phyloP scores from a whole-genome alignment of 1,140 invertebrate genomes.

The Dinoponera quadriceps region DNA sequence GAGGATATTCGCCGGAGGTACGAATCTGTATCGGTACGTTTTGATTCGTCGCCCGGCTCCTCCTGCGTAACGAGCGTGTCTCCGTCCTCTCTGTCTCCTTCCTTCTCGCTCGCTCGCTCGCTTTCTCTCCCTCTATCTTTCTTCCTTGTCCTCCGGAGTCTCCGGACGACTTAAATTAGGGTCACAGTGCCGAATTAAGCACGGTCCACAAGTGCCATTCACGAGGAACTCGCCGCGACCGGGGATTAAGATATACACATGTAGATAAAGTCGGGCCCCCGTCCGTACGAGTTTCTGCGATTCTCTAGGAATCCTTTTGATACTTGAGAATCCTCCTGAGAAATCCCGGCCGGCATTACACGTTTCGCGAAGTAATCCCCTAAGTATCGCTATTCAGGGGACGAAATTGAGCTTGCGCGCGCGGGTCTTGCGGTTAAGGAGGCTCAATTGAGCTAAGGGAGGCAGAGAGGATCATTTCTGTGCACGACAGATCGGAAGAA shows the following conservation, averaged over 20 bases:
- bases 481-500: slow-evolving; percentile 12
- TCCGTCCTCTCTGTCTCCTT: not conserved
- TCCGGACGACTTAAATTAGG: slow-evolving; percentile 66
- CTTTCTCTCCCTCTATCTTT: not conserved
- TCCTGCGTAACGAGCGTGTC: not conserved
- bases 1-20: slow-evolving; percentile 34
- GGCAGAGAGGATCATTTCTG: slow-evolving; percentile 53
- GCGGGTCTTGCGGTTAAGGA: slow-evolving; percentile 50
- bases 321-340: slow-evolving; percentile 67
- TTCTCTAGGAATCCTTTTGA: slow-evolving; percentile 69
- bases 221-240: slow-evolving; percentile 69
- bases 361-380: slow-evolving; percentile 63
- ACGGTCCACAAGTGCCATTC: slow-evolving; percentile 76
- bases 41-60: slow-evolving; percentile 27
- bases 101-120: too few species aligned
- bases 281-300: slow-evolving; percentile 67
- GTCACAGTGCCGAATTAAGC: slow-evolving; percentile 72
- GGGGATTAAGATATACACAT: slow-evolving; percentile 74
- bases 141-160: not conserved
- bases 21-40: slow-evolving; percentile 17
- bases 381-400: slow-evolving; percentile 59
- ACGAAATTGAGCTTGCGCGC: slow-evolving; percentile 60
- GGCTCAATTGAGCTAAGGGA: slow-evolving; percentile 54
- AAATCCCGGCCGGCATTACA: slow-evolving; percentile 58
- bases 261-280: slow-evolving; percentile 66